These are phyloP conservation scores for Myiopsitta monachus DNA, from an alignment of 2,113 vertebrate species.

Conservation along the genomic window DNA sequence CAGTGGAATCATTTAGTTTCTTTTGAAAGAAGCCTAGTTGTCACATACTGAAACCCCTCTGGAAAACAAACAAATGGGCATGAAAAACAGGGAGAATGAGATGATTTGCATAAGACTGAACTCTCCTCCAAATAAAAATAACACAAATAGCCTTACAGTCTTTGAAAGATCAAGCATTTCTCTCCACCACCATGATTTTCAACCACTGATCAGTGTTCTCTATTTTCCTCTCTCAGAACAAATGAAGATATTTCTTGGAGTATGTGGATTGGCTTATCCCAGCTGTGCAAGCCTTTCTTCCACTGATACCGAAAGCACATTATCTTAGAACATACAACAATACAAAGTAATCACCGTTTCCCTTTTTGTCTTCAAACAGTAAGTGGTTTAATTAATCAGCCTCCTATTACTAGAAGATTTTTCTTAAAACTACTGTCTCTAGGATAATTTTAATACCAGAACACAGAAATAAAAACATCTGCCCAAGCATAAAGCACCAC, in stretches of 20 bases:
- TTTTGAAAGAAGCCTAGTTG: not conserved
- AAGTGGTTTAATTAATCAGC: not conserved
- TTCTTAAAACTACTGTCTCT: not conserved
- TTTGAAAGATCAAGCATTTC: not conserved
- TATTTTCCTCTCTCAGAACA: not conserved
- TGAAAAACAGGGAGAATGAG: not conserved
- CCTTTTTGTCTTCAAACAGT: not conserved
- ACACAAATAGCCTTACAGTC: not conserved
- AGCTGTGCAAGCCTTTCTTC: not conserved
- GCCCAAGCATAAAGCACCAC: not conserved
- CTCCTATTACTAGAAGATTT: not conserved
- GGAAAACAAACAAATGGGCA: not conserved
- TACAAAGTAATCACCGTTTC: not conserved
- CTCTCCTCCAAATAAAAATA: not conserved
- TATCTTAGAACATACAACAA: not conserved
- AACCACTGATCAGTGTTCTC: not conserved
- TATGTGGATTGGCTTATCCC: not conserved
- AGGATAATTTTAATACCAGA: not conserved
- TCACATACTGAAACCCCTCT: not conserved
- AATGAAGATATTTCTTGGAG: not conserved
- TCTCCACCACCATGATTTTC: not conserved
- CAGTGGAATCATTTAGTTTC: not conserved
- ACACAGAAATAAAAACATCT: not conserved
- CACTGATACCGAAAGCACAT: not conserved
- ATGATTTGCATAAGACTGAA: not conserved